phyloP scores from a whole-genome alignment of 2,113 vertebrate genomes.

The Hippolais icterina region DNA sequence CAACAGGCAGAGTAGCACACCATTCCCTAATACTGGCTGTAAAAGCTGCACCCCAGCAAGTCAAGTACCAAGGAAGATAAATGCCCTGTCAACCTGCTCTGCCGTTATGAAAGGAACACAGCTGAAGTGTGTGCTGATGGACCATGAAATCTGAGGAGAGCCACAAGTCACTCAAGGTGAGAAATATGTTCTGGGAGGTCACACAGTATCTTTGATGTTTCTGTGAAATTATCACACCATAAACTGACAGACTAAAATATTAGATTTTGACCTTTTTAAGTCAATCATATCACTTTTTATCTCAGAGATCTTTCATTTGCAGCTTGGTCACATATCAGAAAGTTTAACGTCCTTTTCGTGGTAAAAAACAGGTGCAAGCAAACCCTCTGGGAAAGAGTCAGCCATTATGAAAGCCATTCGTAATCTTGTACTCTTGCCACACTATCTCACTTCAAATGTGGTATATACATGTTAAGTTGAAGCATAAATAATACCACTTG shows the following conservation, averaged over 20 bases:
- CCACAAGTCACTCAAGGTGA: conserved; percentile 36
- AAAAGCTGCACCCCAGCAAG: conserved; percentile 11
- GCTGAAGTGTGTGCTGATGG: conserved; percentile 22
- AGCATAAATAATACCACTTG: conserved; percentile 50
- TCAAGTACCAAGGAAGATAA: conserved; percentile 17
- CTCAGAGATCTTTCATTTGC: conserved; percentile 45
- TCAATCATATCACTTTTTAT: conserved; percentile 59
- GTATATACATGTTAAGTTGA: conserved; percentile 44
- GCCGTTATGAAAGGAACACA: background rate
- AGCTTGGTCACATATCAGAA: conserved; percentile 64
- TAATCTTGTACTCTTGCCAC: conserved; percentile 52
- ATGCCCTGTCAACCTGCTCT: conserved; percentile 25
- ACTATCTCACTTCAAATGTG: conserved; percentile 60
- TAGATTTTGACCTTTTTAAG: conserved; percentile 57
- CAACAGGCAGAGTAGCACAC: background rate
- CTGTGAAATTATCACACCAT: conserved; percentile 16
- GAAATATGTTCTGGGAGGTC: conserved; percentile 4
- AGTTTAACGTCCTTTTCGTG: conserved; percentile 58
- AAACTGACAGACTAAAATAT: conserved; percentile 59
- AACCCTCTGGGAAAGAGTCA: conserved; percentile 62
- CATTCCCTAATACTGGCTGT: background rate
- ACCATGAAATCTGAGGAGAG: conserved; percentile 49
- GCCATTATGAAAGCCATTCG: conserved; percentile 50
- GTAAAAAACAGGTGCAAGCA: conserved; percentile 66
- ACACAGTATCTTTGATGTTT: background rate